These are phyloP conservation scores for Diorhabda sublineata DNA, from an alignment of 1,140 invertebrate species.

Conservation along the genomic window DNA sequence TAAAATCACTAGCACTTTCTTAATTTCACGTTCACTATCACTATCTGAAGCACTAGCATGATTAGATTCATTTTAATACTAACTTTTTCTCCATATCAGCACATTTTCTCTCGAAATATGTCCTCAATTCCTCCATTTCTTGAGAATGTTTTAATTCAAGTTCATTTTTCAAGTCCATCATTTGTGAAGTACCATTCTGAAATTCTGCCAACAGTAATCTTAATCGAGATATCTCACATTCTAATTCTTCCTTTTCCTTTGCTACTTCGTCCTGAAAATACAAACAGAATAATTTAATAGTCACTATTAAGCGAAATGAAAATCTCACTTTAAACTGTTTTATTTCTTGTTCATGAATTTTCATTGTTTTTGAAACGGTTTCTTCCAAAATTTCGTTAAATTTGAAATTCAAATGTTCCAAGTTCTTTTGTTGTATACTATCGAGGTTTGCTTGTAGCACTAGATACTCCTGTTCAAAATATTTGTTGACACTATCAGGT, in stretches of 20 bases:
- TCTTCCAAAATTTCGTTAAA: conserved; percentile 24
- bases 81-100: conserved; percentile 70
- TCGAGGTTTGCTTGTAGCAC: conserved; percentile 22
- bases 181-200: conserved; percentile 51
- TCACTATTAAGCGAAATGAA: neutral
- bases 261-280: conserved; percentile 34
- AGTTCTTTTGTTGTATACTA: conserved; percentile 13
- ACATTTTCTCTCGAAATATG: conserved; percentile 74
- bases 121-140: conserved; percentile 72
- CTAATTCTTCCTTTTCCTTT: conserved; percentile 46
- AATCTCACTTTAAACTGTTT: conserved; percentile 26
- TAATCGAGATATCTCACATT: conserved; percentile 48
- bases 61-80: conserved; percentile 28
- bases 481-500: neutral
- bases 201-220: conserved; percentile 49
- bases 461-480: conserved; percentile 19
- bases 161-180: conserved; percentile 53
- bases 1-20: no score
- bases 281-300: neutral
- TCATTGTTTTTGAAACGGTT: conserved; percentile 18
- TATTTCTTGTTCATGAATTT: conserved; percentile 22
- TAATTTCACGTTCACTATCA: no score
- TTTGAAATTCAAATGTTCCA: conserved; percentile 25
- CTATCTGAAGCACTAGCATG: no score
- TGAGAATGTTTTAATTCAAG: conserved; percentile 61